Evolutionary conservation across 2,888 invertebrate species (phyloP), one percentile per base, ranked within the genome.

Genomic region (Protophormia terraenovae): DNA sequence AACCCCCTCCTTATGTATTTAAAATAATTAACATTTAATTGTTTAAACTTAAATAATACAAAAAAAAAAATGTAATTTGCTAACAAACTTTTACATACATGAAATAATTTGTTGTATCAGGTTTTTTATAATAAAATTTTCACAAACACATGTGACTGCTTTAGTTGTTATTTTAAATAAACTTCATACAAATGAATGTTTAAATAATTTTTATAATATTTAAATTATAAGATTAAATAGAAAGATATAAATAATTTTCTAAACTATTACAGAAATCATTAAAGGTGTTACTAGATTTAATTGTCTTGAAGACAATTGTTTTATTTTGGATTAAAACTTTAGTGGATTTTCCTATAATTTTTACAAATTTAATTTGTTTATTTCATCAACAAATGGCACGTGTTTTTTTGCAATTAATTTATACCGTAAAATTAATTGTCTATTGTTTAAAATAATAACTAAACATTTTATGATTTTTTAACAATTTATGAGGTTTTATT

Each of bases 21-120:
- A 24, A 2, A 64, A 50, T 55, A 80, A 84, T 80, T 84, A 76
- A 79, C 22, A 38, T 66, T 71, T 76, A 79, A 80, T 84, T 80
- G 71, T 72, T 84, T 58, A 5, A 53, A 62, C n/a, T n/a, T 12
- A 41, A 79, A 53, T 6, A 50, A 47, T 1, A 19, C 4, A 47
- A 50, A 3, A 67, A 66, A 14, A 73, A 73, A 71, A 50, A 53
- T 38, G 38, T 50, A 81, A 73, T 73, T n/a, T 67, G 38, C 14
- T 32, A 62, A 35, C 71, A 67, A 50, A 73, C 10, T 38, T 73
- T 73, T 60, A 7, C 41, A 50, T 35, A n/a, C n/a, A 32, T 55
- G 58, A 45, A 77, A 45, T 47, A 32, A 60, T 62, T 50, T 16
- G 8, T 16, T 60, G 22, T 22, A 12, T 24, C 47, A 12, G 60